Evolutionary conservation across 2,888 invertebrate species (phyloP).

Genomic region (Lepidonotus clava): DNA sequence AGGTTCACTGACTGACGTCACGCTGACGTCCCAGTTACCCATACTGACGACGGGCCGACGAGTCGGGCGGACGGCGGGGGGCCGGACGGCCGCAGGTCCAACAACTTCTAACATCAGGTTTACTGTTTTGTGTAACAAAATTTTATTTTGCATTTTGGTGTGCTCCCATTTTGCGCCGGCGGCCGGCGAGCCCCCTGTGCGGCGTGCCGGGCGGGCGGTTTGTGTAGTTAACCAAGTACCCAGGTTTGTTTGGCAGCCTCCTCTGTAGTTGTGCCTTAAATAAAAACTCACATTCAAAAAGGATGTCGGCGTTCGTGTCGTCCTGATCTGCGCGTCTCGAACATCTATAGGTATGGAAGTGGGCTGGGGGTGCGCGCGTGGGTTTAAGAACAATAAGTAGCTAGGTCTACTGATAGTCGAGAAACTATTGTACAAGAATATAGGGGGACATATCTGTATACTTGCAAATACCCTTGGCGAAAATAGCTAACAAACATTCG

Average conservation of each 20-base stretch:
- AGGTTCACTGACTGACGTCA: not conserved
- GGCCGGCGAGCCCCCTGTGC: not conserved
- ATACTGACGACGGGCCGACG: not conserved
- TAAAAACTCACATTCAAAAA: conserved; percentile 55
- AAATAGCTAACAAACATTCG: no score
- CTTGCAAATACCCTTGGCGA: no score
- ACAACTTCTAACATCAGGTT: conserved; percentile 29
- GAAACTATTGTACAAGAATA: no score
- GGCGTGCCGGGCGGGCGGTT: conserved; percentile 2
- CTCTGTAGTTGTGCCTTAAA: conserved; percentile 58
- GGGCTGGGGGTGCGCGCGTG: no score
- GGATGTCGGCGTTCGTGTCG: not conserved
- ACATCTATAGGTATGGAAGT: no score
- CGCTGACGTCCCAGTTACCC: not conserved
- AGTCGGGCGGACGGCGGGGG: conserved; percentile 22
- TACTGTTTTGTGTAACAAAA: conserved; percentile 52
- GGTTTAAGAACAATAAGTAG: no score
- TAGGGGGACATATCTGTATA: no score
- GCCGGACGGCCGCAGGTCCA: not conserved
- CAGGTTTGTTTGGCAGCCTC: conserved; percentile 56
- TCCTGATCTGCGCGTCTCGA: no score
- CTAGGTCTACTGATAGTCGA: no score
- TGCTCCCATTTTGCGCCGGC: conserved; percentile 48
- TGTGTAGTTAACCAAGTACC: conserved; percentile 49
- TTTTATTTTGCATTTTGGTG: conserved; percentile 54